Evolutionary conservation across 2,113 vertebrate species (phyloP).

Genomic region (Phalacrocorax pelagicus): DNA sequence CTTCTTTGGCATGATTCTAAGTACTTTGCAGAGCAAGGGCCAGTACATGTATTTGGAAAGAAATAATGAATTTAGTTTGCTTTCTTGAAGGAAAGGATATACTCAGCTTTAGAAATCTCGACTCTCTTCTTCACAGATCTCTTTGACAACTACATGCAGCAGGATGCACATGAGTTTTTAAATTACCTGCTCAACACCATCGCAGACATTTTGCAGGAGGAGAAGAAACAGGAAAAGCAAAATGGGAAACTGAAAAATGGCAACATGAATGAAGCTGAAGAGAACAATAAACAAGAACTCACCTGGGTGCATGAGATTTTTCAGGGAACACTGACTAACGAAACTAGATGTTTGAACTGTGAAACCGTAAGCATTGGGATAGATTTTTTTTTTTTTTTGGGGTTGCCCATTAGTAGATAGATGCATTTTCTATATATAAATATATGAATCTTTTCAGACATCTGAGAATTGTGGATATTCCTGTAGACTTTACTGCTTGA

Average conservation of each 20-base stretch:
- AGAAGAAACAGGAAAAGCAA: slow-evolving; percentile 96
- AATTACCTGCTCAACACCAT: slow-evolving; percentile 98
- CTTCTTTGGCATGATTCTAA: not conserved
- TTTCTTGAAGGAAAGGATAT: not conserved
- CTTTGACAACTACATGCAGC: slow-evolving; percentile 99
- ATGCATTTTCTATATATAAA: slow-evolving; percentile 16
- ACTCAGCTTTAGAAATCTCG: not conserved
- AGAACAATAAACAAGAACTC: slow-evolving; percentile 88
- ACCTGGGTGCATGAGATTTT: slow-evolving; percentile 99
- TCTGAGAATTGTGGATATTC: slow-evolving; percentile 60
- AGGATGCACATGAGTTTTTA: slow-evolving; percentile 96
- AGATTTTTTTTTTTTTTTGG: not conserved
- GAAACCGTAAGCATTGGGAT: slow-evolving; percentile 85
- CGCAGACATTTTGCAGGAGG: slow-evolving; percentile 96
- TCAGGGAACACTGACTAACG: slow-evolving; percentile 98
- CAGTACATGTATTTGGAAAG: not conserved
- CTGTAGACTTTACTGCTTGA: slow-evolving; percentile 59
- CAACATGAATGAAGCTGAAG: slow-evolving; percentile 83
- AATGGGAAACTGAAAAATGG: slow-evolving; percentile 95
- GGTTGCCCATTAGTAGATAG: slow-evolving; percentile 28
- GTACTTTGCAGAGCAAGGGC: not conserved
- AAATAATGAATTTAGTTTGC: not conserved
- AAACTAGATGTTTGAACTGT: slow-evolving; percentile 98
- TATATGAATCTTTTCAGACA: slow-evolving; percentile 55
- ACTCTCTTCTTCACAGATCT: slow-evolving; percentile 83